These are phyloP conservation scores for Sminthurinus aureus DNA, from an alignment of 2,888 invertebrate genomes.

Conservation along the genomic window DNA sequence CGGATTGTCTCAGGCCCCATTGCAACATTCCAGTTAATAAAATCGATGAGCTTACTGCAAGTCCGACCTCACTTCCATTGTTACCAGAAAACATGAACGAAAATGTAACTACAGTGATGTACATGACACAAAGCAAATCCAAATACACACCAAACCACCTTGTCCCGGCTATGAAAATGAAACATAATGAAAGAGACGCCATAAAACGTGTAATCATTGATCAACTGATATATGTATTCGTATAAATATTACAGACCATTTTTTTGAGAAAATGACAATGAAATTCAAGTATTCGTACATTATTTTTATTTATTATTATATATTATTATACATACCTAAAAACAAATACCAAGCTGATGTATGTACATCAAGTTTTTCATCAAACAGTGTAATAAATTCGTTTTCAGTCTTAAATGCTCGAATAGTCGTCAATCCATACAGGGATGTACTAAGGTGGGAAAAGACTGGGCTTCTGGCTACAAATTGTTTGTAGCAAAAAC, in stretches of 20 bases:
- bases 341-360: slow-evolving; percentile 92
- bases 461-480: slow-evolving; percentile 93
- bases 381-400: slow-evolving; percentile 78
- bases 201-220: no score
- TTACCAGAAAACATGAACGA: slow-evolving; percentile 12
- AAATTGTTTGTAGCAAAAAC: no score
- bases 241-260: no score
- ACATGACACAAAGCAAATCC: slow-evolving; percentile 75
- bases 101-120: slow-evolving; percentile 81
- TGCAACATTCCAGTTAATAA: slow-evolving; percentile 68
- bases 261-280: not conserved
- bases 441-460: slow-evolving; percentile 85
- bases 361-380: slow-evolving; percentile 76
- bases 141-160: slow-evolving; percentile 91
- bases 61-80: slow-evolving; percentile 29
- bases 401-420: slow-evolving; percentile 85
- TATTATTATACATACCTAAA: slow-evolving; percentile 88
- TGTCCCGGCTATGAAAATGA: slow-evolving; percentile 77
- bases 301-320: slow-evolving; percentile 12
- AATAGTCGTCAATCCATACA: slow-evolving; percentile 90
- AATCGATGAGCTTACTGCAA: slow-evolving; percentile 21
- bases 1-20: slow-evolving; percentile 45
- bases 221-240: no score
- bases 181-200: not conserved
- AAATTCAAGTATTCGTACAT: slow-evolving; percentile 11